phyloP scores from a whole-genome alignment of 2,113 vertebrate genomes.

The Tretioscincus oriximinensis region DNA sequence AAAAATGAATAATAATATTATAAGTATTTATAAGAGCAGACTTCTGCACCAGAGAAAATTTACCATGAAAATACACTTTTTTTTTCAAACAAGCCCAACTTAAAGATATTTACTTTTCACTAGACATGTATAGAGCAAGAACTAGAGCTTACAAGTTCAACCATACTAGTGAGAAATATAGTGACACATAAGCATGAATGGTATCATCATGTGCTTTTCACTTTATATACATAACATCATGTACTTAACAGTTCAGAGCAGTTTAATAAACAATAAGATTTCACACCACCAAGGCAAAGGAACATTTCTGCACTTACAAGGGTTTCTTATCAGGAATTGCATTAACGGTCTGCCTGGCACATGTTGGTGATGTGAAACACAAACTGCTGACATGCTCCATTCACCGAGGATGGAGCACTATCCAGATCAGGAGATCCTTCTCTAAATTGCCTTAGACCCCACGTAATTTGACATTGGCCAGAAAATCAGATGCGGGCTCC shows the following conservation, averaged over 20 bases:
- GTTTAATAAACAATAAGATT: neutral
- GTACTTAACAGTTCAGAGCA: neutral
- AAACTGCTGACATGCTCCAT: too few species aligned
- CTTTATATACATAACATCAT: neutral
- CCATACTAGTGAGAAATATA: neutral
- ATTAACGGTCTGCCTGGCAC: too few species aligned
- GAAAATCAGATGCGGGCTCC: too few species aligned
- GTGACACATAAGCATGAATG: neutral
- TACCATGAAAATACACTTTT: neutral
- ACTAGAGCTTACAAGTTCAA: neutral
- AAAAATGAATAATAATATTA: neutral
- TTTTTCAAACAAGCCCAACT: neutral
- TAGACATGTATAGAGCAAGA: neutral
- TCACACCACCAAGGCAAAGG: neutral
- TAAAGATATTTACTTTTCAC: neutral
- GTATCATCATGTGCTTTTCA: neutral
- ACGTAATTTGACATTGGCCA: too few species aligned
- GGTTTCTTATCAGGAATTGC: neutral
- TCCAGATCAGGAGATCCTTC: too few species aligned
- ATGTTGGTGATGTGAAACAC: too few species aligned
- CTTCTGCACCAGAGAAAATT: neutral
- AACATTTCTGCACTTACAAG: neutral
- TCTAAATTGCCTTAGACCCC: too few species aligned
- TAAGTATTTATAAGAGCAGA: neutral
- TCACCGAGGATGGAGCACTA: too few species aligned